Percentiles rank a stretch among this genome's conserved stretches.
Conservation (phyloP, 2,113 vertebrate species). For the Collichthys lucidus region DNA sequence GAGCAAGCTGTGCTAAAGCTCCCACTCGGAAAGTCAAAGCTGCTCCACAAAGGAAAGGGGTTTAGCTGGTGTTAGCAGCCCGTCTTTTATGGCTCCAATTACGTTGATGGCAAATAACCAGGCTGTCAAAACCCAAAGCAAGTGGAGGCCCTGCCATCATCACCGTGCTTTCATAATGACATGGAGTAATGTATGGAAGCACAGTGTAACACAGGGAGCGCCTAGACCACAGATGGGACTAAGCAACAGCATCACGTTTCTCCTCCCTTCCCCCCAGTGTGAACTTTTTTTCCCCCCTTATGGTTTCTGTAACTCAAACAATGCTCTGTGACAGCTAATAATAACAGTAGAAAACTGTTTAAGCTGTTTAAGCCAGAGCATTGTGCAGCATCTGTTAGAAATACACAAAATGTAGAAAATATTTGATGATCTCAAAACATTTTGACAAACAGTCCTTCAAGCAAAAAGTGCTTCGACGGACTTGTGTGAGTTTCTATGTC, state of each 20-base stretch:
- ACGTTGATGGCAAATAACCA: neutral
- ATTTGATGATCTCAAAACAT: slow-evolving; percentile 1
- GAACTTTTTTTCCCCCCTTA: neutral
- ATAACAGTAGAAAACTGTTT: neutral
- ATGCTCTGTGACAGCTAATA: neutral
- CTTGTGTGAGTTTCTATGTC: slow-evolving; percentile 3
- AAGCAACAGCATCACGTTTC: neutral
- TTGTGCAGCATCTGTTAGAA: slow-evolving; percentile 1
- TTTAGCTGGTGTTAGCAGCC: neutral
- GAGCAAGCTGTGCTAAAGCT: too few relatives aligned
- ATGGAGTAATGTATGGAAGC: neutral
- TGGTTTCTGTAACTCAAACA: slow-evolving; percentile 2
- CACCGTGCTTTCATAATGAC: neutral
- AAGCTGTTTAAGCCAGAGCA: neutral
- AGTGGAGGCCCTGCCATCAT: neutral
- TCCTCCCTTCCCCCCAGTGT: neutral
- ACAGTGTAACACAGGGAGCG: neutral
- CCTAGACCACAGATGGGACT: neutral
- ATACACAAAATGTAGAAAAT: neutral
- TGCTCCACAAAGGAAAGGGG: neutral
- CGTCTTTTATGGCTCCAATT: neutral
- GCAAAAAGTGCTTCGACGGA: slow-evolving; percentile 17
- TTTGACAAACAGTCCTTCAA: slow-evolving; percentile 31
- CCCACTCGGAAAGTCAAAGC: neutral
- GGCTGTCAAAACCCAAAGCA: neutral